These are phyloP conservation scores for Conus canariensis DNA, from an alignment of 2,888 invertebrate genomes.

Conservation along the genomic window DNA sequence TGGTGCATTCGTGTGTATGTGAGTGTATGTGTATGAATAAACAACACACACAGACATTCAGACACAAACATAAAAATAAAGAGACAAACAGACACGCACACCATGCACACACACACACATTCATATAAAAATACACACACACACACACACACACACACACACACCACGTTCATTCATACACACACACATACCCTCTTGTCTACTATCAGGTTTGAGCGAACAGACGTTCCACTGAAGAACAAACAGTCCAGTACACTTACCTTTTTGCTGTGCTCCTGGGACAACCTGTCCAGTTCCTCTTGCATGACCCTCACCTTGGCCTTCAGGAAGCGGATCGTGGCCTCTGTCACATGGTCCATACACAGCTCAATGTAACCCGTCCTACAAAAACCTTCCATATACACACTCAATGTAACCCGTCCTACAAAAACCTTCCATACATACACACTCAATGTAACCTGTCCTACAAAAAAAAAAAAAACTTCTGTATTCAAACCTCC, in stretches of 20 bases:
- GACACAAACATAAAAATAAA: neutral
- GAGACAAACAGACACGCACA: neutral
- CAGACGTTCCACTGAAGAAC: too few relatives aligned
- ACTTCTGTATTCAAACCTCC: too few relatives aligned
- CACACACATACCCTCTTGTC: neutral
- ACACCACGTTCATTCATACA: neutral
- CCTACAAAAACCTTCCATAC: constrained; percentile 39
- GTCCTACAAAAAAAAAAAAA: too few relatives aligned
- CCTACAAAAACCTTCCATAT: neutral
- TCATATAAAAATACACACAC: neutral
- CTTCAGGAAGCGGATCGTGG: constrained; percentile 77
- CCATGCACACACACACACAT: neutral
- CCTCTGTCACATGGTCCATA: constrained; percentile 67
- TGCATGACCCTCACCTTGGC: constrained; percentile 78
- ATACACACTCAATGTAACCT: too few relatives aligned
- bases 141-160: neutral
- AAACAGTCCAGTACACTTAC: constrained; percentile 45
- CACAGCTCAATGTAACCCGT: neutral
- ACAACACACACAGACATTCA: neutral
- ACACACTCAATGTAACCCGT: neutral
- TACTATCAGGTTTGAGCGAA: too few relatives aligned
- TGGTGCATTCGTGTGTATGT: too few relatives aligned
- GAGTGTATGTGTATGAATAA: neutral
- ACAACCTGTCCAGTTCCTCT: constrained; percentile 76
- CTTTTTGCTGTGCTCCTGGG: constrained; percentile 72